These are phyloP conservation scores for Lepus oiostolus DNA, from an alignment of 2,797 vertebrate species.

Conservation along the genomic window DNA sequence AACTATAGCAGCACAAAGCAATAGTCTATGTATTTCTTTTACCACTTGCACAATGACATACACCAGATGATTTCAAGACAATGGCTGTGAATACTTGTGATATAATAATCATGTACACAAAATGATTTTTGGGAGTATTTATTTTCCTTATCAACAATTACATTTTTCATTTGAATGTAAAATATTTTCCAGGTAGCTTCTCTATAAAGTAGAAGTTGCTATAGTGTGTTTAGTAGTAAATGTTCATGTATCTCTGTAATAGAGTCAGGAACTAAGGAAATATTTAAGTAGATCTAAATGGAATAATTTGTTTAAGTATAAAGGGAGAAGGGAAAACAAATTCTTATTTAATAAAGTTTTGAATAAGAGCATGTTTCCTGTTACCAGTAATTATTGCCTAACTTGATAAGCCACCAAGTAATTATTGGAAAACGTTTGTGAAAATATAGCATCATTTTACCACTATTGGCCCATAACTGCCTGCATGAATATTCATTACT, in stretches of 20 bases:
- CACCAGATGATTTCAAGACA: neutral
- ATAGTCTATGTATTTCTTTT: neutral
- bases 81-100: neutral
- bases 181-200: slow-evolving; percentile 31
- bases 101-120: neutral
- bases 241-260: neutral
- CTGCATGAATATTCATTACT: slow-evolving; percentile 37
- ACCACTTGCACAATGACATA: neutral
- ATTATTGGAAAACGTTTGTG: slow-evolving; percentile 82
- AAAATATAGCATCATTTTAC: slow-evolving; percentile 76
- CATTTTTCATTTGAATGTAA: neutral
- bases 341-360: slow-evolving; percentile 69
- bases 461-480: neutral
- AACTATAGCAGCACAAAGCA: neutral
- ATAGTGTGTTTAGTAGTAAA: neutral
- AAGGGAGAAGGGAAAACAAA: slow-evolving; percentile 36
- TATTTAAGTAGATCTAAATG: slow-evolving; percentile 51
- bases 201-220: neutral
- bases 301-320: slow-evolving; percentile 70
- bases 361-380: slow-evolving; percentile 52
- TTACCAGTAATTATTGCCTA: slow-evolving; percentile 72
- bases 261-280: slow-evolving; percentile 45
- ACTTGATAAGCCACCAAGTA: slow-evolving; percentile 69
- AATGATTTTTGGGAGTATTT: neutral
- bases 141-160: neutral